phyloP scores from a whole-genome alignment of 2,888 invertebrate genomes.

The Heliconius ethilla region DNA sequence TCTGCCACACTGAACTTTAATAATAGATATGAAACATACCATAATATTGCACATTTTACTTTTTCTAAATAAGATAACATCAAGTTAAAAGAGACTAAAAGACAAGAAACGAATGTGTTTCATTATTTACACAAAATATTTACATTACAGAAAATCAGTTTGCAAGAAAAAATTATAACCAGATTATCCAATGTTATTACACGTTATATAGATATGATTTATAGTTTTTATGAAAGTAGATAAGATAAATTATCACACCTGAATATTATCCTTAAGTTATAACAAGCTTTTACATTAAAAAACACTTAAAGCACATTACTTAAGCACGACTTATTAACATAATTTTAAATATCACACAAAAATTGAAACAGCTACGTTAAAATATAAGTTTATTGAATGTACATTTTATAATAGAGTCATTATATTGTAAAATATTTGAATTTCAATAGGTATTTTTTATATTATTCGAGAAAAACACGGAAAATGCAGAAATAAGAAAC shows the following conservation, averaged over 20 bases:
- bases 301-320: slow-evolving; percentile 24
- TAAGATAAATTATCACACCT: slow-evolving; percentile 5
- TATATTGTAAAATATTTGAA: not conserved
- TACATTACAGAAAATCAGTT: not conserved
- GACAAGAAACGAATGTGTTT: not conserved
- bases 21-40: not conserved
- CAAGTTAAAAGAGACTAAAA: not conserved
- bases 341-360: slow-evolving; percentile 24
- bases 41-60: not conserved
- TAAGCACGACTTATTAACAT: slow-evolving; percentile 23
- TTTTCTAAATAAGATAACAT: not conserved
- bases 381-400: not conserved
- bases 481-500: slow-evolving; percentile 1
- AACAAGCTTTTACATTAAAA: slow-evolving; percentile 29
- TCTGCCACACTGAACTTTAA: not conserved
- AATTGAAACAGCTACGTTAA: not conserved
- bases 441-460: not conserved
- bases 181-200: not conserved
- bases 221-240: not conserved
- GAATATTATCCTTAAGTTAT: not conserved
- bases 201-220: not conserved
- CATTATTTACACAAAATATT: not conserved
- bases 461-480: slow-evolving; percentile 17
- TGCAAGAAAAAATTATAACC: not conserved
- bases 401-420: not conserved